These are phyloP conservation scores for Leucoma salicis DNA, from an alignment of 2,888 invertebrate genomes.

Conservation along the genomic window DNA sequence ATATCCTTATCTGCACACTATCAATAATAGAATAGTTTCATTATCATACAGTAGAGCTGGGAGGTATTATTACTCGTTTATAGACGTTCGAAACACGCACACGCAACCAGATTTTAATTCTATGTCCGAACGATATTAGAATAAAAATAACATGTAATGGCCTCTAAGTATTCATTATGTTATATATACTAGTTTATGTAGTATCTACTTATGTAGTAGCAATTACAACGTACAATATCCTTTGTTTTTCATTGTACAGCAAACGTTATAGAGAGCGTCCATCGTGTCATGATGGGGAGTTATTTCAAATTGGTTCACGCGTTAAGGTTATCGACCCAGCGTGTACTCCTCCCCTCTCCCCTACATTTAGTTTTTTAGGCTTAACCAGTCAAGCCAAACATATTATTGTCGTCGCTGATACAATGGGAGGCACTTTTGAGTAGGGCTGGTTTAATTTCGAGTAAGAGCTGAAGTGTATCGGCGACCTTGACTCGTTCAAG, in stretches of 20 bases:
- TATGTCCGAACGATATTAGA: background rate
- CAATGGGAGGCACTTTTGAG: slow-evolving; percentile 59
- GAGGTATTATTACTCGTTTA: background rate
- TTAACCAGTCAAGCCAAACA: slow-evolving; percentile 63
- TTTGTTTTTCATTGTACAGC: slow-evolving; percentile 36
- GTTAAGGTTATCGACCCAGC: slow-evolving; percentile 64
- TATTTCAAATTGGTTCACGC: slow-evolving; percentile 68
- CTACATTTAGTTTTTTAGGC: slow-evolving; percentile 49
- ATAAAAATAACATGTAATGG: slow-evolving; percentile 9
- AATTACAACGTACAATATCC: slow-evolving; percentile 32
- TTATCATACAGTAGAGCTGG: background rate
- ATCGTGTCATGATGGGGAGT: slow-evolving; percentile 48
- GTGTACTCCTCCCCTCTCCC: slow-evolving; percentile 55
- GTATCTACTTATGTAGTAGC: slow-evolving; percentile 11
- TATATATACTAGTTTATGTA: slow-evolving; percentile 2
- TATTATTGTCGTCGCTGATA: slow-evolving; percentile 60
- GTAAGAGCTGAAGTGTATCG: slow-evolving; percentile 45
- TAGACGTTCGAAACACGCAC: too few relatives aligned
- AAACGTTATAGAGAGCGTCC: slow-evolving; percentile 36
- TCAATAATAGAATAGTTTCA: slow-evolving; percentile 2
- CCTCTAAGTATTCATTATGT: slow-evolving; percentile 9
- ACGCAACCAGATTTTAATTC: background rate
- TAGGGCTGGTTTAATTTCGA: slow-evolving; percentile 45
- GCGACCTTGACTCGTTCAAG: slow-evolving; percentile 74
- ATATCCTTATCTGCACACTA: slow-evolving; percentile 7